These are phyloP conservation scores for Heterodera carotae DNA, from an alignment of 1,140 invertebrate genomes.

Conservation along the genomic window DNA sequence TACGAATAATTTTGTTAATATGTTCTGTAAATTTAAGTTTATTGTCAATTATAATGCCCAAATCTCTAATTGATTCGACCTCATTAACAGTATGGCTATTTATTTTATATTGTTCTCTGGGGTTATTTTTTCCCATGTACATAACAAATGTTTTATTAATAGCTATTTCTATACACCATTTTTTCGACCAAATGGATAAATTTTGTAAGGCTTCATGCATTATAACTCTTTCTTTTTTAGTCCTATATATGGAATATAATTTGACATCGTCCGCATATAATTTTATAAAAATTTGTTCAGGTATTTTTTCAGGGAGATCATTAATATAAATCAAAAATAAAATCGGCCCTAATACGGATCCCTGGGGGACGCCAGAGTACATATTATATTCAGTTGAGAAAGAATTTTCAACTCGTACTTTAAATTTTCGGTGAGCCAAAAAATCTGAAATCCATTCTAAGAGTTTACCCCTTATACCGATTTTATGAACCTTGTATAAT, in stretches of 20 bases:
- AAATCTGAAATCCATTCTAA: conserved; percentile 1
- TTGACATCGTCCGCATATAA: conserved; percentile 14
- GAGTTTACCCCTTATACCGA: conserved; percentile 8
- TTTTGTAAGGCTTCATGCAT: not conserved
- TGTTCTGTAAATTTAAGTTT: conserved; percentile 5
- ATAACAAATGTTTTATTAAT: conserved; percentile 9
- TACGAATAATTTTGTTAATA: not conserved
- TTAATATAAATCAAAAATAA: conserved; percentile 16
- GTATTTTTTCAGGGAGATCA: not conserved
- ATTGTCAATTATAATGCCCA: not conserved
- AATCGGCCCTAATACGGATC: conserved; percentile 2
- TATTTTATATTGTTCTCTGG: conserved; percentile 7
- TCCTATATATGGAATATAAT: not conserved
- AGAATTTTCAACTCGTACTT: not conserved
- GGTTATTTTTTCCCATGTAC: conserved; percentile 9
- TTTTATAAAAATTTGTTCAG: not conserved
- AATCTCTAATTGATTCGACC: not conserved
- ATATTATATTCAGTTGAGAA: not conserved
- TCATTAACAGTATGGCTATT: not conserved
- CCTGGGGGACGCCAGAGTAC: conserved; percentile 13
- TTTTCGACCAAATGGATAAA: not conserved
- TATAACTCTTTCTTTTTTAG: not conserved
- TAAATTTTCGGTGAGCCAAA: not conserved
- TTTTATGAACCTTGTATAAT: not conserved
- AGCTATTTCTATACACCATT: not conserved